Conservation (phyloP, 2,888 invertebrate genomes). For the Folsomia candida region DNA sequence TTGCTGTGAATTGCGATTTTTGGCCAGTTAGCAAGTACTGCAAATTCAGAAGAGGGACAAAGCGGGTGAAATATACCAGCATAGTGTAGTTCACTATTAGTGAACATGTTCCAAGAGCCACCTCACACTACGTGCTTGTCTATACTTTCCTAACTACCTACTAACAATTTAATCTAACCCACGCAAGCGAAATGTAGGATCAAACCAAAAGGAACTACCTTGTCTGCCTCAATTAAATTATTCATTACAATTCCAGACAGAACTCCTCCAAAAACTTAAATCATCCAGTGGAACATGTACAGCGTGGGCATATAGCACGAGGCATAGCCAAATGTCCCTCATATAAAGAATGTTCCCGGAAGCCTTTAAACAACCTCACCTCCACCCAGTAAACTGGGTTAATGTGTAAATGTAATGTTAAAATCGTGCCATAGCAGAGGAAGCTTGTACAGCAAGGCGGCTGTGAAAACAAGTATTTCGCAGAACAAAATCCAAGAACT, state of each 20-base stretch:
- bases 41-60: too few relatives aligned
- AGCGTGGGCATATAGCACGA: too few relatives aligned
- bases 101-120: too few relatives aligned
- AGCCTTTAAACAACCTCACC: background rate
- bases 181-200: background rate
- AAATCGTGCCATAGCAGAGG: background rate
- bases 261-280: slow-evolving; percentile 3
- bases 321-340: too few relatives aligned
- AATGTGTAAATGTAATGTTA: background rate
- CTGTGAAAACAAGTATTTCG: background rate
- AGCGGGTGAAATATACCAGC: too few relatives aligned
- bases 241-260: slow-evolving; percentile 13
- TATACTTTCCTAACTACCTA: too few relatives aligned
- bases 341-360: background rate
- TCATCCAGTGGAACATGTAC: background rate
- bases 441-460: background rate
- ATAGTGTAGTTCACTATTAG: too few relatives aligned
- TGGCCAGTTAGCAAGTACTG: too few relatives aligned
- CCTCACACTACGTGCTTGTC: too few relatives aligned
- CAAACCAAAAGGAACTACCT: background rate
- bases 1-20: too few relatives aligned
- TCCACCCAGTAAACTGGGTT: background rate
- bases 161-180: background rate
- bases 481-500: background rate
- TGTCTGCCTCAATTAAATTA: slow-evolving; percentile 4